Evolutionary conservation across 2,888 invertebrate genomes (phyloP).

Genomic region (Lepeophtheirus nordmannii): DNA sequence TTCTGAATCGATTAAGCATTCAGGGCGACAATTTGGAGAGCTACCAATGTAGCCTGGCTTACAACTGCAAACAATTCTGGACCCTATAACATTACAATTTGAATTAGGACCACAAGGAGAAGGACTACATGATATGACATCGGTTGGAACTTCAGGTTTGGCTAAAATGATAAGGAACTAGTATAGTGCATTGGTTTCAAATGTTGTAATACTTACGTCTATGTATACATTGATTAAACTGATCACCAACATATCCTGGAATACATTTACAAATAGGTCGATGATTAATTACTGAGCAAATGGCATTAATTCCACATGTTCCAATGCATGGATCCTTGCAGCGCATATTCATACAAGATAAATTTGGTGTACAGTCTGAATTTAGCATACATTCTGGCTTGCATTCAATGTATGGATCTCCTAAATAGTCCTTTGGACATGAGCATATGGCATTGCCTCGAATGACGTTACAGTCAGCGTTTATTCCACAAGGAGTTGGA

Average conservation of each 20-base stretch:
- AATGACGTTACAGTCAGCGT: conserved; percentile 47
- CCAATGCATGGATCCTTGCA: conserved; percentile 46
- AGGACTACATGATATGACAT: conserved; percentile 39
- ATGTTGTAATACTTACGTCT: conserved; percentile 6
- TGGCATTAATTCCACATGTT: conserved; percentile 45
- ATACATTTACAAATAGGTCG: conserved; percentile 51
- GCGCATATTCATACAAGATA: conserved; percentile 52
- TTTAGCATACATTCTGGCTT: conserved; percentile 57
- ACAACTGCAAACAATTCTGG: conserved; percentile 60
- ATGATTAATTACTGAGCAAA: conserved; percentile 59
- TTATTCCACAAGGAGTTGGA: conserved; percentile 49
- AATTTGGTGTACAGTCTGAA: conserved; percentile 51
- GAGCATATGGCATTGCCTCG: conserved; percentile 60
- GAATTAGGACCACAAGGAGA: conserved; percentile 38
- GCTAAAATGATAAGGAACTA: background rate
- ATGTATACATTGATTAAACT: conserved; percentile 39
- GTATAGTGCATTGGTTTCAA: no score
- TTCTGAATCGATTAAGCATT: conserved; percentile 66
- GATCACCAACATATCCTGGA: conserved; percentile 56
- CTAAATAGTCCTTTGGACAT: conserved; percentile 60
- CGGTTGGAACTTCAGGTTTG: conserved; percentile 30
- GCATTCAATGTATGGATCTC: conserved; percentile 48
- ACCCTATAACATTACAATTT: conserved; percentile 41
- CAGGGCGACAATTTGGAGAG: conserved; percentile 48
- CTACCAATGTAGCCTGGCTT: conserved; percentile 52